Evolutionary conservation across 2,888 invertebrate species (phyloP).

Genomic region (Troides oblongomaculatus): DNA sequence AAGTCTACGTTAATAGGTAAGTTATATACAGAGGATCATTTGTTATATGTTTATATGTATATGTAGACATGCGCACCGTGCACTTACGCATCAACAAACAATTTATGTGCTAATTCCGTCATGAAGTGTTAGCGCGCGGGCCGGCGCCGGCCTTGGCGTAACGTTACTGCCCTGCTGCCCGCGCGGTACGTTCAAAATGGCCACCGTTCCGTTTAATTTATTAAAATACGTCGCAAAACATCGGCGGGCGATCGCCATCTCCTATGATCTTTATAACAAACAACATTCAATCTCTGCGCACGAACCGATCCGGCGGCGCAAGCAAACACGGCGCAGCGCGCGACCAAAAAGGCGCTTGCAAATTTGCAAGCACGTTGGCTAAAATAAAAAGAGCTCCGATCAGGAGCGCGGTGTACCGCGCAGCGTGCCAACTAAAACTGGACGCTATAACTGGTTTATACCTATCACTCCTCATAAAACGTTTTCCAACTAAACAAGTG

Average conservation of each 20-base stretch:
- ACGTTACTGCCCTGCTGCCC: slow-evolving; percentile 11
- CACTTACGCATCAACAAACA: background rate
- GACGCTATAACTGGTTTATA: slow-evolving; percentile 4
- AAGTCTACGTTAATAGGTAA: too few species aligned
- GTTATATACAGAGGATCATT: too few species aligned
- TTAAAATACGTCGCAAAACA: background rate
- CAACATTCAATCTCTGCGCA: slow-evolving; percentile 2
- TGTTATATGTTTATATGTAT: too few species aligned
- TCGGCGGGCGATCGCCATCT: background rate
- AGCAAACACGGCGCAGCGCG: slow-evolving; percentile 1
- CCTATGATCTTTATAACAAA: background rate
- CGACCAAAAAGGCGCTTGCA: slow-evolving; percentile 7
- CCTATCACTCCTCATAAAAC: slow-evolving; percentile 31
- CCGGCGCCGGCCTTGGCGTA: slow-evolving; percentile 21
- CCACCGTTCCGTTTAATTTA: background rate
- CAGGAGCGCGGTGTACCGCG: background rate
- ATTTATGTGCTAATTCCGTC: slow-evolving; percentile 28
- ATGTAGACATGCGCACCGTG: too few species aligned
- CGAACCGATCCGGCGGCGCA: background rate
- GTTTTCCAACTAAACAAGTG: slow-evolving; percentile 35
- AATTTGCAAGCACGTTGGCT: slow-evolving; percentile 5
- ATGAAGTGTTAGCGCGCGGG: slow-evolving; percentile 13
- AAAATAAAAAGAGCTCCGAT: slow-evolving; percentile 12
- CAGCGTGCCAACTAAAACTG: slow-evolving; percentile 22
- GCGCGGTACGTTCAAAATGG: background rate